Evolutionary conservation across 2,113 vertebrate species (phyloP).

Genomic region (Vulpes ferrilata): DNA sequence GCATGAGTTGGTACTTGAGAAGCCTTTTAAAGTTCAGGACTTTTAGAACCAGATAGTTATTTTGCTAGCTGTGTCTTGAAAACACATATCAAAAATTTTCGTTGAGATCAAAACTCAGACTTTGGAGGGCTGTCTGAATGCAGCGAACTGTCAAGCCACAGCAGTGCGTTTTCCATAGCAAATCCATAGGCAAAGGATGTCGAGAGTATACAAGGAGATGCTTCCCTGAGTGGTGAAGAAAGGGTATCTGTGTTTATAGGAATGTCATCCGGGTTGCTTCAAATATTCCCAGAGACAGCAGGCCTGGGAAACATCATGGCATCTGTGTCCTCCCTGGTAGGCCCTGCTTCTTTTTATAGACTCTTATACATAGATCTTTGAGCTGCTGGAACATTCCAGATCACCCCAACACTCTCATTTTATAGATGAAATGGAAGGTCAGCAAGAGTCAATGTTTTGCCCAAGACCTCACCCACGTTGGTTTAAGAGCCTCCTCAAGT

Average conservation of each 20-base stretch:
- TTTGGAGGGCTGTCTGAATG: not conserved
- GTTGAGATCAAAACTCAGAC: slow-evolving; percentile 8
- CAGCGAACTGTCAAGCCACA: not conserved
- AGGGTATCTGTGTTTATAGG: not conserved
- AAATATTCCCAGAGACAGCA: not conserved
- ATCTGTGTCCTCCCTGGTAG: not conserved
- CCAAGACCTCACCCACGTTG: not conserved
- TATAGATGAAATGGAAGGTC: not conserved
- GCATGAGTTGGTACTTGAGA: slow-evolving; percentile 68
- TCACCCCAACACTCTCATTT: not conserved
- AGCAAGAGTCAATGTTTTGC: not conserved
- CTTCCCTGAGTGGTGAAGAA: not conserved
- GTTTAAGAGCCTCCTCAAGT: not conserved
- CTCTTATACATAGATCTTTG: not conserved
- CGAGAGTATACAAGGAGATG: fast-evolving
- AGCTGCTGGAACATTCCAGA: not conserved
- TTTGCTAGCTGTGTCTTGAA: slow-evolving; percentile 68
- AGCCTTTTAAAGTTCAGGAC: slow-evolving; percentile 76
- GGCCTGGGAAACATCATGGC: slow-evolving; percentile 1
- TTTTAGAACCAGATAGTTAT: slow-evolving; percentile 74
- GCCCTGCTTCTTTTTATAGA: slow-evolving; percentile 15
- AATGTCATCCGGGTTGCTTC: not conserved
- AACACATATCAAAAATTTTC: slow-evolving; percentile 55
- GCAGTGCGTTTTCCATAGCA: not conserved
- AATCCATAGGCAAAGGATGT: not conserved